Conservation (phyloP, 2,888 invertebrate genomes). For the Alloscopus bannaensis region DNA sequence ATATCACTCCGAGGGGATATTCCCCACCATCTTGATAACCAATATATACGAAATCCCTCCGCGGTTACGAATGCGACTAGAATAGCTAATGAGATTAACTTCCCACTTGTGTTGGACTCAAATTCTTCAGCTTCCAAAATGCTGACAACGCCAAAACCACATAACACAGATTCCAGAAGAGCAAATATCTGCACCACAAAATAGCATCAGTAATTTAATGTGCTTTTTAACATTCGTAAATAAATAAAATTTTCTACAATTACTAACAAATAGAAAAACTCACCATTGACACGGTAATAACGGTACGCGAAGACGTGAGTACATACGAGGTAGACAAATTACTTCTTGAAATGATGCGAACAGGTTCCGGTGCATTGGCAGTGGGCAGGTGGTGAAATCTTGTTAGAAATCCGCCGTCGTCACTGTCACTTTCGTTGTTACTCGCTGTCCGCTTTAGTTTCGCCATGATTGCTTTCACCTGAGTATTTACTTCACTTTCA, state of each 20-base stretch:
- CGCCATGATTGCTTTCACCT: conserved; percentile 29
- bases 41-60: conserved; percentile 48
- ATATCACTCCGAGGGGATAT: conserved; percentile 55
- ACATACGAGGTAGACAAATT: conserved; percentile 45
- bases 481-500: too few relatives aligned
- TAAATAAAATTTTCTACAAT: neutral
- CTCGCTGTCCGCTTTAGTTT: conserved; percentile 25
- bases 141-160: conserved; percentile 22
- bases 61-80: conserved; percentile 33
- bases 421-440: conserved; percentile 51
- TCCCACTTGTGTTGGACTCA: conserved; percentile 31
- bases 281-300: conserved; percentile 59
- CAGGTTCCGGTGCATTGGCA: conserved; percentile 43
- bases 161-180: conserved; percentile 41
- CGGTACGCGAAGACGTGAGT: conserved; percentile 48
- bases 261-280: neutral
- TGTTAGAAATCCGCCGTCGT: conserved; percentile 49
- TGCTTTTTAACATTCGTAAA: neutral
- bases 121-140: conserved; percentile 30
- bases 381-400: conserved; percentile 51
- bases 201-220: neutral
- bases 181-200: conserved; percentile 42
- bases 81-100: conserved; percentile 22
- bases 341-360: conserved; percentile 19
- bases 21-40: conserved; percentile 55